Percentiles rank a stretch among this genome's conserved stretches.
phyloP scores from a whole-genome alignment of 2,797 vertebrate species.

The Scarus forsteni region DNA sequence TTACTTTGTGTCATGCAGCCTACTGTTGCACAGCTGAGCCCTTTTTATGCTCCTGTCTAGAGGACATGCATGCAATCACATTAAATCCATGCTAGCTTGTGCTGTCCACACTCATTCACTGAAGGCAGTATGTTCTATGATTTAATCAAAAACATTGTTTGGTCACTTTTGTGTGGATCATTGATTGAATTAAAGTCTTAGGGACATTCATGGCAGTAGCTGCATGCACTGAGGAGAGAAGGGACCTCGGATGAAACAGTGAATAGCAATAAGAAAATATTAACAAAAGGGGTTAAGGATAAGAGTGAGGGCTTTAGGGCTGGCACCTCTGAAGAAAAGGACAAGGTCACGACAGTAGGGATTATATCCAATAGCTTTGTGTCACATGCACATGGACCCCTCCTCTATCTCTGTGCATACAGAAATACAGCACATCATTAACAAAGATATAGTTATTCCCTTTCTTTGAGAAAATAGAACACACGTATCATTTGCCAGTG shows the following conservation, averaged over 20 bases:
- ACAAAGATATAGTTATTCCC: not conserved
- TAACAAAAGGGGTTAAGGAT: not conserved
- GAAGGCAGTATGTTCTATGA: slow-evolving; percentile 54
- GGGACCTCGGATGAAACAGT: slow-evolving; percentile 6
- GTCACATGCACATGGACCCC: not conserved
- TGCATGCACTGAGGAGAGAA: slow-evolving; percentile 16
- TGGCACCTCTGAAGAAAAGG: slow-evolving; percentile 31
- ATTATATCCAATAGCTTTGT: slow-evolving; percentile 9
- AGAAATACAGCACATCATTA: slow-evolving; percentile 17
- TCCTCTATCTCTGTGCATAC: slow-evolving; percentile 16
- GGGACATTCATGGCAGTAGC: slow-evolving; percentile 64
- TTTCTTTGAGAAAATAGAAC: slow-evolving; percentile 16
- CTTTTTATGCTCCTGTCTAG: slow-evolving; percentile 58
- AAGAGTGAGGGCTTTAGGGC: slow-evolving; percentile 12
- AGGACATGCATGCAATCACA: slow-evolving; percentile 62
- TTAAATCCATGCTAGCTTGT: slow-evolving; percentile 35
- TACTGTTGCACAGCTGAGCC: slow-evolving; percentile 77
- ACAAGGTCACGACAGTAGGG: slow-evolving; percentile 50
- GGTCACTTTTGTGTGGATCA: slow-evolving; percentile 81
- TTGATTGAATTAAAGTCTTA: slow-evolving; percentile 88
- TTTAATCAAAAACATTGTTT: slow-evolving; percentile 85
- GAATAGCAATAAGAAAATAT: slow-evolving; percentile 23
- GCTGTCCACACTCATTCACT: slow-evolving; percentile 16
- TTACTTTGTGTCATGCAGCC: slow-evolving; percentile 63
- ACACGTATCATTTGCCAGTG: slow-evolving; percentile 16